Evolutionary conservation across 1,140 invertebrate genomes (phyloP).

Genomic region (Drosophila funebris): DNA sequence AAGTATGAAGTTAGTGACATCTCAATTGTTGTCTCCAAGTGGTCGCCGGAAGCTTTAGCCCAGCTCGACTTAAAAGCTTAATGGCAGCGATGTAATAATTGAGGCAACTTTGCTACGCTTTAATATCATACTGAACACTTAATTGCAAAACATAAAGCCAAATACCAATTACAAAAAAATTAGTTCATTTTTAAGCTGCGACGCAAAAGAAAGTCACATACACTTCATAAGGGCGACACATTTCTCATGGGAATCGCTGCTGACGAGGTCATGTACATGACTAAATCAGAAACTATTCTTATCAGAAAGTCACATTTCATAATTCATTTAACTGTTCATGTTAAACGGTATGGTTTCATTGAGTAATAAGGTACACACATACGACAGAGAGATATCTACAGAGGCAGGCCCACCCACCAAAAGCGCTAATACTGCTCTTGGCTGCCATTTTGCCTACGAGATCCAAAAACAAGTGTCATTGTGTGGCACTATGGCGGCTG

Average conservation of each 20-base stretch:
- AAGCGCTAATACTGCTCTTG: conserved; percentile 42
- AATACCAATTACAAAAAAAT: no score
- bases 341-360: conserved; percentile 33
- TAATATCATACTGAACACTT: conserved; percentile 48
- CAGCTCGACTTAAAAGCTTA: conserved; percentile 13
- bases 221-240: conserved; percentile 35
- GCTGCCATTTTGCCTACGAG: conserved; percentile 71
- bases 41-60: conserved; percentile 39
- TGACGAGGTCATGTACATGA: background rate
- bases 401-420: conserved; percentile 45
- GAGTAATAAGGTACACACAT: conserved; percentile 31
- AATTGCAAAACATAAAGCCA: conserved; percentile 40
- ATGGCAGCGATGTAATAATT: conserved; percentile 48
- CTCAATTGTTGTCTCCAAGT: conserved; percentile 1
- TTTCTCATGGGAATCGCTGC: conserved; percentile 22
- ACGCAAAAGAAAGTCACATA: conserved; percentile 40
- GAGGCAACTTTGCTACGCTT: conserved; percentile 44
- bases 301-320: conserved; percentile 36
- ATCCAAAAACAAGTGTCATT: conserved; percentile 55
- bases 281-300: conserved; percentile 26
- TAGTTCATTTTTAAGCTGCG: conserved; percentile 19
- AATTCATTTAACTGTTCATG: conserved; percentile 3
- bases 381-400: conserved; percentile 4
- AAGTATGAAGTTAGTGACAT: background rate
- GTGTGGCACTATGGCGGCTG: conserved; percentile 29